Evolutionary conservation across 2,113 vertebrate species (phyloP).

Genomic region (Paradoxurus hermaphroditus): DNA sequence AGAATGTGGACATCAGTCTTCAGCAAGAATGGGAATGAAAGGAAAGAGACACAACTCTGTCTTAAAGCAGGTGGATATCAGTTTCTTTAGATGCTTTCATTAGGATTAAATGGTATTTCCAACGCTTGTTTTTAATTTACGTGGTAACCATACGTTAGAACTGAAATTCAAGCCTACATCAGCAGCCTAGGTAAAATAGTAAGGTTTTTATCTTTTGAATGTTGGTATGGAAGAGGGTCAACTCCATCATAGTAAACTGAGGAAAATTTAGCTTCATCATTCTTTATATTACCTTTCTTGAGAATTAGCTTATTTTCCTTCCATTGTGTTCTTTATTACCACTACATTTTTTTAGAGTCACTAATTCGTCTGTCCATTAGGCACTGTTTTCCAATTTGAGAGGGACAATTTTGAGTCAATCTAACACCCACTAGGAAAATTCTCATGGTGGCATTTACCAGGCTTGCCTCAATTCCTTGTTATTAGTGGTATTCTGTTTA

Average conservation of each 20-base stretch:
- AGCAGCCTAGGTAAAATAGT: neutral
- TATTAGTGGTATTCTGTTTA: neutral
- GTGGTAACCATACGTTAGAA: neutral
- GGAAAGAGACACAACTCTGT: neutral
- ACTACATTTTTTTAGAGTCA: neutral
- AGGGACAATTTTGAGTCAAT: neutral
- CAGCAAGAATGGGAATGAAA: neutral
- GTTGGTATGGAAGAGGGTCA: neutral
- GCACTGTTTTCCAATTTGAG: neutral
- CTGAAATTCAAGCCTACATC: neutral
- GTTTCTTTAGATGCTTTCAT: neutral
- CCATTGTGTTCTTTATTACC: neutral
- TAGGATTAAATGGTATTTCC: neutral
- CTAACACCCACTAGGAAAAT: neutral
- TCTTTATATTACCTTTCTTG: neutral
- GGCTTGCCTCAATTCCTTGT: neutral
- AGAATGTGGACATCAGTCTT: neutral
- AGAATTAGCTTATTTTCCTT: neutral
- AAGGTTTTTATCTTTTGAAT: neutral
- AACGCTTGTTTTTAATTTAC: neutral
- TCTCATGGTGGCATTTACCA: neutral
- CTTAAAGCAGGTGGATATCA: neutral
- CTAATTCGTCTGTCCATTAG: neutral
- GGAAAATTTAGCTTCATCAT: neutral
- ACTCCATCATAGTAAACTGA: neutral